Base-by-base conservation (phyloP, 2,113 vertebrate genomes). In the Catharus bicknelli region DNA sequence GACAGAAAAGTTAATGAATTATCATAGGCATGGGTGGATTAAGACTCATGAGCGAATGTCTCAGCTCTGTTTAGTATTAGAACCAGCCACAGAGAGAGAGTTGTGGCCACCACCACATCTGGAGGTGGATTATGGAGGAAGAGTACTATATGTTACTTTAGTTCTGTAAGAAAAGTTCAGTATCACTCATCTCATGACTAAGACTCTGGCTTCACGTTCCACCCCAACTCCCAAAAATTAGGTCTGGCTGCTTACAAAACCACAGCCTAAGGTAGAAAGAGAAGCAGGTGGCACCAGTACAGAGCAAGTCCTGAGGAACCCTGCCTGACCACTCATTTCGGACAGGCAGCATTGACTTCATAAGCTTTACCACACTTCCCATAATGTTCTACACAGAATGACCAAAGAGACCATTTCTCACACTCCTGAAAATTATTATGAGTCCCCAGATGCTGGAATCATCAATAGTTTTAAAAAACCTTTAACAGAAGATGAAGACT, bases 61-160 rank as follows among this genome's bases (percentile, higher is more conserved):
- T 94, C 77, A 85, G 38, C 47, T 84, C 27, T 6, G n/a, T 53
- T 86, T 77, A 90, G 81, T 70, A 93, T 55, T 67, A 91, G 78
- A 91, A 91, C 30, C 51, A 74, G 38, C 34, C 47, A 83, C 16
- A 32, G 40, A 5, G 72, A 95, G 16, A 66, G 34, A 80, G 70
- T 86, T 67, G 74, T 10, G 22, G 64, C 74, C 72, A 88, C n/a
- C 43, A 58, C 38, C 72, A 63, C 14, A 69, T 16, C 43, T 10
- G 3, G 34, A 62, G n/a, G 34, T 51, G 11, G 26, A 38, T 62
- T 67, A 64, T 1, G 2, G 57, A 87, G 16, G 21, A 88, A 83
- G 21, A n/a, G 27, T 53, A 34, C n/a, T 21, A 5, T 3, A 47
- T 9, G 10, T 38, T 47, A 74, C 12, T 58, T 36, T 1, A 66